Percentiles rank a stretch among this genome's conserved stretches.
These are phyloP conservation scores for Desoria tigrina DNA, from an alignment of 2,888 invertebrate species.

Conservation along the genomic window DNA sequence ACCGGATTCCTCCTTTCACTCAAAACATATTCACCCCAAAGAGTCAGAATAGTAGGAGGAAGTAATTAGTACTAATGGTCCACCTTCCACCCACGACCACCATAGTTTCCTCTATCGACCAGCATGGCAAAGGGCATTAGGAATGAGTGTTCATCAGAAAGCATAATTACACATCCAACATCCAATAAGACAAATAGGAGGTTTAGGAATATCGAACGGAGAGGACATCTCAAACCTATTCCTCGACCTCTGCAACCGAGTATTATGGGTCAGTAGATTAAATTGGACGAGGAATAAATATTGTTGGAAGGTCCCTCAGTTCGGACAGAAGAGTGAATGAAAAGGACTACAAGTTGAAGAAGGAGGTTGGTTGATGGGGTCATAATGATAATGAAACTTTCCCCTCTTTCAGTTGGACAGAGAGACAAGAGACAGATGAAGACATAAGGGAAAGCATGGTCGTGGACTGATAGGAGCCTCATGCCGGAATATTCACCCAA, in stretches of 20 bases:
- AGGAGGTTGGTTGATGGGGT: slow-evolving; percentile 36
- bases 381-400: slow-evolving; percentile 46
- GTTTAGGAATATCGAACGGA: background rate
- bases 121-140: slow-evolving; percentile 11
- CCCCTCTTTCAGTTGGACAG: slow-evolving; percentile 24
- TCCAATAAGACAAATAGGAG: background rate
- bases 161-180: slow-evolving; percentile 7
- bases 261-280: slow-evolving; percentile 17
- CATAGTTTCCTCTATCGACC: background rate
- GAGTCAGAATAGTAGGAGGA: too few relatives aligned
- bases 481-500: background rate
- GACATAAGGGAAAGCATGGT: too few relatives aligned
- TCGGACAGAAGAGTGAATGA: slow-evolving; percentile 12
- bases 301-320: slow-evolving; percentile 17
- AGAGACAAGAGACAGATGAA: slow-evolving; percentile 10
- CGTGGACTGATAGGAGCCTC: too few relatives aligned
- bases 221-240: background rate
- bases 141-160: slow-evolving; percentile 15
- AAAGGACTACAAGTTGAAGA: slow-evolving; percentile 20
- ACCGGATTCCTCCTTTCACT: too few relatives aligned
- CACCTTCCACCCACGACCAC: slow-evolving; percentile 5
- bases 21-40: too few relatives aligned
- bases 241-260: too few relatives aligned
- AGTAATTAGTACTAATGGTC: slow-evolving; percentile 21
- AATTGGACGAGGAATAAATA: slow-evolving; percentile 22